phyloP scores from a whole-genome alignment of 2,797 vertebrate species.

The Ibycter americanus region DNA sequence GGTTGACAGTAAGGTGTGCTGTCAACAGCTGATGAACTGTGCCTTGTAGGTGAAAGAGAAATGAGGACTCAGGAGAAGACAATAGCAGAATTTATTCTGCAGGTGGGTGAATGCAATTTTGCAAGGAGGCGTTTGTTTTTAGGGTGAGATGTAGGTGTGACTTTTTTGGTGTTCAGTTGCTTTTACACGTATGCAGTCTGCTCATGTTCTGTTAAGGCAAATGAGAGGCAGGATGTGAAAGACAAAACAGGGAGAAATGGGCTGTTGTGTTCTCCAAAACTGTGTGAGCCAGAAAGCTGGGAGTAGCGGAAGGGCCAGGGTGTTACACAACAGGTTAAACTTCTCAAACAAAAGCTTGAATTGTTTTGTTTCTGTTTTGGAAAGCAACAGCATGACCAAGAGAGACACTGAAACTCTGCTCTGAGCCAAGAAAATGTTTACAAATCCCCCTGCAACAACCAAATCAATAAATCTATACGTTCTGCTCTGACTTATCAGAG shows the following conservation, averaged over 20 bases:
- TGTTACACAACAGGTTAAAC: background rate
- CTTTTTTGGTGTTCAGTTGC: background rate
- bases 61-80: background rate
- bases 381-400: background rate
- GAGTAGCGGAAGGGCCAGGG: background rate
- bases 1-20: background rate
- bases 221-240: background rate
- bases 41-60: background rate
- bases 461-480: background rate
- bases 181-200: background rate
- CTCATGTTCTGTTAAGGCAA: background rate
- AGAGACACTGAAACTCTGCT: background rate
- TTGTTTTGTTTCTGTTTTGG: background rate
- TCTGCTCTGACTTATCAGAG: background rate
- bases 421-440: constrained; percentile 11
- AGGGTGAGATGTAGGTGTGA: background rate
- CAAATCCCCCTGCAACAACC: background rate
- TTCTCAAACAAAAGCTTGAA: background rate
- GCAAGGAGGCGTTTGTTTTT: background rate
- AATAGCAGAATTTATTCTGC: background rate
- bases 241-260: fast-evolving
- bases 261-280: background rate
- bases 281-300: fast-evolving
- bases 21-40: background rate
- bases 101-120: background rate